phyloP scores from a whole-genome alignment of 2,888 invertebrate genomes.

The Xylophagus ater region DNA sequence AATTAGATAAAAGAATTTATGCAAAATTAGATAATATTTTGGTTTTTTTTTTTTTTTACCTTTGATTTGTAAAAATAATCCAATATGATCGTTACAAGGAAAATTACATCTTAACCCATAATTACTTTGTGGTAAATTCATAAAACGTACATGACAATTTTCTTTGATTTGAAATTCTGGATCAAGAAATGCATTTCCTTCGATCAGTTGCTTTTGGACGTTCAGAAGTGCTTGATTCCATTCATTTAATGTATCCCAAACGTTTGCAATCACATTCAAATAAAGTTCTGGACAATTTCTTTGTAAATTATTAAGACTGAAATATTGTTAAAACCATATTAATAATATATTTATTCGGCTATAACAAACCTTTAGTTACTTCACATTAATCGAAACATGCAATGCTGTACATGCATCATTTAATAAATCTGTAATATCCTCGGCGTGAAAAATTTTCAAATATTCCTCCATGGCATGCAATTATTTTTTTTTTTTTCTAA shows the following conservation, averaged over 20 bases:
- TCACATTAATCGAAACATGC: constrained; percentile 55
- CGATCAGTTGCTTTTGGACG: constrained; percentile 48
- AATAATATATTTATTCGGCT: no score
- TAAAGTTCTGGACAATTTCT: constrained; percentile 54
- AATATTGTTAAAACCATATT: neutral
- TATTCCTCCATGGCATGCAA: constrained; percentile 46
- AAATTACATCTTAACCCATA: constrained; percentile 43
- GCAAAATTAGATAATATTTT: neutral
- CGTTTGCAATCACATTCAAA: constrained; percentile 52
- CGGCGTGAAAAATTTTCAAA: constrained; percentile 47
- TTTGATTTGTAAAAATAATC: constrained; percentile 60
- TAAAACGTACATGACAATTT: constrained; percentile 56
- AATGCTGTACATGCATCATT: constrained; percentile 46
- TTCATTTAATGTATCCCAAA: constrained; percentile 48
- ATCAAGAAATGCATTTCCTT: constrained; percentile 33
- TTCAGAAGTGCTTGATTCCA: constrained; percentile 52
- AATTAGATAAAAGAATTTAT: no score
- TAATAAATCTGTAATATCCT: constrained; percentile 52
- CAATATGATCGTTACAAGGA: constrained; percentile 59
- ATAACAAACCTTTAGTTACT: no score
- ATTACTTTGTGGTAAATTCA: constrained; percentile 56
- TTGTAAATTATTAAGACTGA: constrained; percentile 16
- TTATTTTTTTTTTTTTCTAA: no score
- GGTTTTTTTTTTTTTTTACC: constrained; percentile 44
- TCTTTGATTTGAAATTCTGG: constrained; percentile 42